A percentile compares a stretch with the other conserved stretches of the same genome.
phyloP scores from a whole-genome alignment of 1,140 invertebrate species.

The Drosophila jambulina region DNA sequence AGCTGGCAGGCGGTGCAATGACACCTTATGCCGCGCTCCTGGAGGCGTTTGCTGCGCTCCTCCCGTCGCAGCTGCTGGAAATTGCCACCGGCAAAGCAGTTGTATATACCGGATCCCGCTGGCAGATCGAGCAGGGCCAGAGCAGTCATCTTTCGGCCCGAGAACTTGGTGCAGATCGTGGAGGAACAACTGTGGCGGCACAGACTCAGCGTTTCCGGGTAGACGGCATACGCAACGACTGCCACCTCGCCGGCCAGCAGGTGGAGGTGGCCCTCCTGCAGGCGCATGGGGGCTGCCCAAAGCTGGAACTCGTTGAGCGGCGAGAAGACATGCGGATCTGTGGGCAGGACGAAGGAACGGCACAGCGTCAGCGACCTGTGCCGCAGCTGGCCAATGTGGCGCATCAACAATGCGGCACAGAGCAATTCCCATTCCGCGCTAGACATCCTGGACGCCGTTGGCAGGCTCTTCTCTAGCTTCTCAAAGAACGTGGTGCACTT shows the following conservation, averaged over 20 bases:
- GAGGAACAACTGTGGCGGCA: conserved; percentile 64
- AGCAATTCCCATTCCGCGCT: conserved; percentile 64
- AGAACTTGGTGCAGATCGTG: conserved; percentile 59
- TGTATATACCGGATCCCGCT: conserved; percentile 56
- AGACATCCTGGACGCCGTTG: conserved; percentile 55
- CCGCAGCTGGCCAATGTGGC: conserved; percentile 61
- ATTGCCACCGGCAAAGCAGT: conserved; percentile 64
- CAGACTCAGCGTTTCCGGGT: conserved; percentile 55
- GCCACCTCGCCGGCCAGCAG: conserved; percentile 64
- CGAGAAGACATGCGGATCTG: conserved; percentile 66
- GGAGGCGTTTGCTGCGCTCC: conserved; percentile 47
- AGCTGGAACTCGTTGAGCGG: conserved; percentile 62
- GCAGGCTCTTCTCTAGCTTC: conserved; percentile 61
- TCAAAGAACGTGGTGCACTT: conserved; percentile 71
- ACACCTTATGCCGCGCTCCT: conserved; percentile 57
- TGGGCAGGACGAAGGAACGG: conserved; percentile 66
- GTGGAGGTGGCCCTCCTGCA: conserved; percentile 59
- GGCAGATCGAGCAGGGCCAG: conserved; percentile 57
- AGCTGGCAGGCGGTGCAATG: conserved; percentile 63
- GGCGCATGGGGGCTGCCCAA: conserved; percentile 57
- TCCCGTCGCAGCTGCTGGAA: conserved; percentile 54
- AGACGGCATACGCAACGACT: conserved; percentile 64
- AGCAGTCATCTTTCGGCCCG: conserved; percentile 61
- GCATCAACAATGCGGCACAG: conserved; percentile 57
- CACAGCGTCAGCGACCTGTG: conserved; percentile 63